A percentile compares a stretch with the other conserved stretches of the same genome.
Conservation (phyloP, 2,888 invertebrate species). For the Meghimatium bilineatum region DNA sequence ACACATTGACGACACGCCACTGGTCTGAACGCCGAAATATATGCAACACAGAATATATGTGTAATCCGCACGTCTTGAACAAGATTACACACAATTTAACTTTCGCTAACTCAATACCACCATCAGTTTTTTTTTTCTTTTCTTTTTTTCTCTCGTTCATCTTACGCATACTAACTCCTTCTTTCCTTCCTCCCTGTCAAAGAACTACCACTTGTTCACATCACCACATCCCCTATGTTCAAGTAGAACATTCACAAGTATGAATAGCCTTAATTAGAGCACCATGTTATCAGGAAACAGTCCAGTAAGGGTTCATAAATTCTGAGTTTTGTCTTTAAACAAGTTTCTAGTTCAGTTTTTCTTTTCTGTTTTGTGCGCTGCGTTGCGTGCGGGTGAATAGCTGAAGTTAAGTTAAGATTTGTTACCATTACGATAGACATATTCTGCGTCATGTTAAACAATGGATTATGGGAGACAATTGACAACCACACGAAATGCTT, state of each 20-base stretch:
- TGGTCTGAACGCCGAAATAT: too few species aligned
- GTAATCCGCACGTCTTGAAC: too few species aligned
- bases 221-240: not conserved
- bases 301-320: constrained; percentile 11
- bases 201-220: not conserved
- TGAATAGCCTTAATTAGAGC: constrained; percentile 11
- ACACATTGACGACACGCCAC: too few species aligned
- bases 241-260: not conserved
- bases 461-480: not conserved
- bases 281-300: not conserved
- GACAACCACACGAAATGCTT: not conserved
- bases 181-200: not conserved
- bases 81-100: too few species aligned
- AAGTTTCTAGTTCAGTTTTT: constrained; percentile 5
- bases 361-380: not conserved
- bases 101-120: not conserved
- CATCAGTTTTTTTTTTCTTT: not conserved
- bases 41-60: too few species aligned
- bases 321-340: not conserved
- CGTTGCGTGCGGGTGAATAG: constrained; percentile 11
- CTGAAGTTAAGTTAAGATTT: not conserved
- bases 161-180: not conserved
- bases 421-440: not conserved
- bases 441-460: not conserved
- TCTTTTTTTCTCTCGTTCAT: not conserved